A percentile compares a stretch with the other conserved stretches of the same genome.
These are phyloP conservation scores for Seira musarum DNA, from an alignment of 2,888 invertebrate genomes.

Conservation along the genomic window DNA sequence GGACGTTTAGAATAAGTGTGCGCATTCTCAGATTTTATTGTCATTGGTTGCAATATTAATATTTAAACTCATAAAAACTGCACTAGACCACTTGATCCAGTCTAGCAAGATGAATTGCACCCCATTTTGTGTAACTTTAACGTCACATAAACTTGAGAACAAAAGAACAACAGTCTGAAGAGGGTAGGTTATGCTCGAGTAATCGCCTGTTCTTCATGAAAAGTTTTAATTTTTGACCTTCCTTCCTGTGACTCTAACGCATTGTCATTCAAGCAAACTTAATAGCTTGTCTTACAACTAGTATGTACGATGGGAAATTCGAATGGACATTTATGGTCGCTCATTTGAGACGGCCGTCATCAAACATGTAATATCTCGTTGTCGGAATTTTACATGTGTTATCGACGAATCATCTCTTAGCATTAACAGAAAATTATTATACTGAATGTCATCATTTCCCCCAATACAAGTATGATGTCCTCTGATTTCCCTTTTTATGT, in stretches of 20 bases:
- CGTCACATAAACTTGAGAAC: neutral
- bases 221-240: neutral
- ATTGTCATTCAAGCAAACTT: neutral
- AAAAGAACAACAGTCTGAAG: neutral
- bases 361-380: neutral
- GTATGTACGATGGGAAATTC: neutral
- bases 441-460: neutral
- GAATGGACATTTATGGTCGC: neutral
- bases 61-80: neutral
- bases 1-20: too few species aligned
- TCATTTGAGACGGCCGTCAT: too few species aligned
- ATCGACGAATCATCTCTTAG: neutral
- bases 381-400: neutral
- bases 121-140: neutral
- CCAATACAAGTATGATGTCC: neutral
- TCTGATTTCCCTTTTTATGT: neutral
- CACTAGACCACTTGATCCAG: neutral
- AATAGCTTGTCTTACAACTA: neutral
- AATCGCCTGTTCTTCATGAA: too few species aligned
- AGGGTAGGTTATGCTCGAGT: neutral
- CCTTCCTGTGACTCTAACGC: neutral
- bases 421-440: neutral
- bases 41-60: neutral
- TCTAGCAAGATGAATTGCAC: neutral
- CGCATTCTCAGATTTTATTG: neutral